Conservation (phyloP, 2,113 vertebrate species). For the Girardinichthys multiradiatus region DNA sequence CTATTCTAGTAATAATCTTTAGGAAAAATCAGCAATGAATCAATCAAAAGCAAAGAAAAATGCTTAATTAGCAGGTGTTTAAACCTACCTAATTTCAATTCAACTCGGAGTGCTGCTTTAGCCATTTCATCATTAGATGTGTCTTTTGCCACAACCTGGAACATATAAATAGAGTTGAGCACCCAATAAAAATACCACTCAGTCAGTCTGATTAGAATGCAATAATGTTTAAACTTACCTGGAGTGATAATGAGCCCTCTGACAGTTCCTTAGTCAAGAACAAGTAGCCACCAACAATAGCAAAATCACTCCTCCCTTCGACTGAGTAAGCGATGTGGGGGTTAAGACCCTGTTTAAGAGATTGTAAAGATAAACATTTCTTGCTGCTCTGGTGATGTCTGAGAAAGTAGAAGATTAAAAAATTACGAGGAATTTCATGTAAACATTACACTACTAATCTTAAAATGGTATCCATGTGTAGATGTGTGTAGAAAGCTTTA, state of each 20-base stretch:
- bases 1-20: no score
- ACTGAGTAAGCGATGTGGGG: conserved; percentile 80
- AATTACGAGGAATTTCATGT: no score
- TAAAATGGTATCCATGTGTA: no score
- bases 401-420: no score
- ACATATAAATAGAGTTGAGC: conserved; percentile 1
- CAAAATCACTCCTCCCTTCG: conserved; percentile 71
- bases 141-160: conserved; percentile 73
- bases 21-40: background rate
- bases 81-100: conserved; percentile 69
- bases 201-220: background rate
- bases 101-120: conserved; percentile 48
- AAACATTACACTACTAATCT: no score
- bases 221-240: conserved; percentile 52
- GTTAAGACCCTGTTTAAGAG: conserved; percentile 79
- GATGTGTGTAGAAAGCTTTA: no score
- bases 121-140: conserved; percentile 36
- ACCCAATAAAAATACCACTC: background rate
- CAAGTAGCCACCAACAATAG: conserved; percentile 69
- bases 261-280: conserved; percentile 64
- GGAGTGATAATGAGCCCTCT: conserved; percentile 20
- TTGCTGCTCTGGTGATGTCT: no score
- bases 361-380: background rate
- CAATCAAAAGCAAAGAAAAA: background rate
- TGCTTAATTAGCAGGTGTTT: background rate